Conservation (phyloP, 2,888 invertebrate species). For the Rhodophaea formosa region DNA sequence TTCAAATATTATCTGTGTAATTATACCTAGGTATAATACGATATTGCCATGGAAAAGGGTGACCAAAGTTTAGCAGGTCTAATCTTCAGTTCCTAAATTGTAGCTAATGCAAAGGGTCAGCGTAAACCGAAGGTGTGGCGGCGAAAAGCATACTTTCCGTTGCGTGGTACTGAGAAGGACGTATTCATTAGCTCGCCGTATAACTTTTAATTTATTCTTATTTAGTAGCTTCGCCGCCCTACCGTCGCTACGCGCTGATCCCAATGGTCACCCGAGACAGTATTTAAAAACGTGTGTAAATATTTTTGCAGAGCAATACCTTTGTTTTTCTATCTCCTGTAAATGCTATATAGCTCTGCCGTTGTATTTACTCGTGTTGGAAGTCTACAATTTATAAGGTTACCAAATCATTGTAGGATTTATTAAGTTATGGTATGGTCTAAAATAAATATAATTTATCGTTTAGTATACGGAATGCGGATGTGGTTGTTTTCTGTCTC, state of each 20-base stretch:
- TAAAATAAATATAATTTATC: slow-evolving; percentile 9
- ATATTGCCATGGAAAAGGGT: neutral
- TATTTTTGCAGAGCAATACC: neutral
- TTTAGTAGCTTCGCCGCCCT: no score
- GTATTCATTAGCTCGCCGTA: no score
- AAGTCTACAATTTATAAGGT: slow-evolving; percentile 18
- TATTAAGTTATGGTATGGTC: slow-evolving; percentile 20
- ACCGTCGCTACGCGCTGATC: no score
- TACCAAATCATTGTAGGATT: slow-evolving; percentile 26
- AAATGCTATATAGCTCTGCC: neutral
- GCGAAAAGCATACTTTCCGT: no score
- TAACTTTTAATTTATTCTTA: no score
- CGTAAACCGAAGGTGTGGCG: no score
- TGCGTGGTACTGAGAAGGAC: no score
- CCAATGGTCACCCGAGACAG: neutral
- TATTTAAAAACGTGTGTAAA: neutral
- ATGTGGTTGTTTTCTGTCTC: slow-evolving; percentile 5
- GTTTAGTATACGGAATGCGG: neutral
- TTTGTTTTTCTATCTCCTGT: neutral
- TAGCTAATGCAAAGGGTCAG: neutral
- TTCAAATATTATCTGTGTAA: neutral
- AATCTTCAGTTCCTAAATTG: slow-evolving; percentile 7
- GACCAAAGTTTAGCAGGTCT: slow-evolving; percentile 4
- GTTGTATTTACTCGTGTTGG: neutral
- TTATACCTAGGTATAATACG: neutral